These are phyloP conservation scores for Trachemys scripta DNA, from an alignment of 2,113 vertebrate genomes.

Conservation along the genomic window DNA sequence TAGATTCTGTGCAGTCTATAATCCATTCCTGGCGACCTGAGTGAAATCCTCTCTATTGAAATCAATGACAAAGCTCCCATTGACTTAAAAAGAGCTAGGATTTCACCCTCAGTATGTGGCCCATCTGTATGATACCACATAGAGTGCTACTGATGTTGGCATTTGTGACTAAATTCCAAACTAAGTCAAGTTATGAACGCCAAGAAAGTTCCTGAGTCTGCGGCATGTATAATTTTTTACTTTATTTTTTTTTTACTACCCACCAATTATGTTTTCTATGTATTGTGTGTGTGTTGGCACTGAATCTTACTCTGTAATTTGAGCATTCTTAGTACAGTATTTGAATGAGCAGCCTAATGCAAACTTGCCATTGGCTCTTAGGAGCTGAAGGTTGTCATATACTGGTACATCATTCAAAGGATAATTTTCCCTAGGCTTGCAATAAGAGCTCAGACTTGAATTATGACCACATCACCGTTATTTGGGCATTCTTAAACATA, in stretches of 20 bases:
- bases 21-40: accelerated
- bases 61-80: neutral
- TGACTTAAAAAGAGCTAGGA: neutral
- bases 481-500: neutral
- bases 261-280: neutral
- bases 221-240: neutral
- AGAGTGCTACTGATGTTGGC: neutral
- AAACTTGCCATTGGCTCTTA: neutral
- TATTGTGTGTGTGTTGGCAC: neutral
- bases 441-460: neutral
- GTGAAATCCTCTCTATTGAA: neutral
- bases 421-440: neutral
- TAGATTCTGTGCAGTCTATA: neutral
- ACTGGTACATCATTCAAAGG: neutral
- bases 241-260: neutral
- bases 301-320: neutral
- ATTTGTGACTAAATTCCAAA: neutral
- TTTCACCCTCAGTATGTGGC: neutral
- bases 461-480: neutral
- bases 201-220: neutral
- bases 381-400: neutral
- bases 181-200: conserved; percentile 42
- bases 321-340: neutral
- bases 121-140: neutral
- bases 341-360: accelerated